Conservation (phyloP, 2,888 invertebrate genomes). For the Andricus curvator region DNA sequence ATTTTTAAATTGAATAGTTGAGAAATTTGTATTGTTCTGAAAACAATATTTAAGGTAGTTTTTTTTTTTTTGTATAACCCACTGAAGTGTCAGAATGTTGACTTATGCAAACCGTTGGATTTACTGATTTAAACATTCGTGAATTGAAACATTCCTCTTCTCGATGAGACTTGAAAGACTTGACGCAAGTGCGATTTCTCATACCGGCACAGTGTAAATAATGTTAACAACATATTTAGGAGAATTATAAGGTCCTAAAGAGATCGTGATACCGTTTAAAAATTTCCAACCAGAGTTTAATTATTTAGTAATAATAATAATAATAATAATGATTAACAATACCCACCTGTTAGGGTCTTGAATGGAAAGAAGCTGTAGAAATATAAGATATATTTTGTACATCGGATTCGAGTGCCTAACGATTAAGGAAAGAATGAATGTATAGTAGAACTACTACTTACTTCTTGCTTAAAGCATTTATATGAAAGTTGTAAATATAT, state of each 20-base stretch:
- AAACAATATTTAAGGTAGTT: no score
- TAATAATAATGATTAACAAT: not conserved
- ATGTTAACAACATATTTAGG: not conserved
- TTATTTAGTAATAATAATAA: not conserved
- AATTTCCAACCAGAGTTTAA: conserved; percentile 1
- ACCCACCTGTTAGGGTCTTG: not conserved
- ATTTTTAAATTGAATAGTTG: no score
- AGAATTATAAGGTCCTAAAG: not conserved
- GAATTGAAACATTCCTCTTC: not conserved
- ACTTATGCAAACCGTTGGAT: no score
- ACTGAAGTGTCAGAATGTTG: no score
- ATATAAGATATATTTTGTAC: not conserved
- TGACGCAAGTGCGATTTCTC: not conserved
- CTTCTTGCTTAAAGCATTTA: not conserved
- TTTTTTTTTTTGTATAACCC: no score
- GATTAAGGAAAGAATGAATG: not conserved
- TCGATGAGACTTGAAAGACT: not conserved
- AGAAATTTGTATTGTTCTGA: no score
- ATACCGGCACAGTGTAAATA: not conserved
- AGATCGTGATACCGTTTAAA: not conserved
- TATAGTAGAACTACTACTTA: not conserved
- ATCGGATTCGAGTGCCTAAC: not conserved
- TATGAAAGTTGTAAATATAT: not conserved
- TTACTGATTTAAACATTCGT: not conserved
- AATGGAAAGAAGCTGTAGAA: not conserved